These are phyloP conservation scores for Lypha dubia DNA, from an alignment of 2,888 invertebrate genomes.

Conservation along the genomic window DNA sequence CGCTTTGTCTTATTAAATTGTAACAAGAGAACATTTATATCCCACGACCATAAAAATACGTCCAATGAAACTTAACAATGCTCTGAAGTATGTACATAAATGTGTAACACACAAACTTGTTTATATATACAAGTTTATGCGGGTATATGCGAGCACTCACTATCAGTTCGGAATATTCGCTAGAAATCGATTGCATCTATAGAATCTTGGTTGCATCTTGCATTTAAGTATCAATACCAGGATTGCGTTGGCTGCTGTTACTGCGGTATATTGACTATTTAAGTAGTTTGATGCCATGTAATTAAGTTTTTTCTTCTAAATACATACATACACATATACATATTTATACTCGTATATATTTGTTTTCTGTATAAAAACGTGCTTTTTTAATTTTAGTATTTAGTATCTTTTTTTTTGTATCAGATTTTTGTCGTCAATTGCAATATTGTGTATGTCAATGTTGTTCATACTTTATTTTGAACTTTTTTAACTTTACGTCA, in stretches of 20 bases:
- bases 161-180: background rate
- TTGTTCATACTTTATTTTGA: too few relatives aligned
- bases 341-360: too few relatives aligned
- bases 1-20: slow-evolving; percentile 52
- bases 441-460: too few relatives aligned
- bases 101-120: background rate
- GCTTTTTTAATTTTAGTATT: too few relatives aligned
- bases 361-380: background rate
- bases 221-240: slow-evolving; percentile 1
- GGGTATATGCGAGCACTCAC: background rate
- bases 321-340: too few relatives aligned
- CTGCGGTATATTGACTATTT: background rate
- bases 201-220: slow-evolving; percentile 9
- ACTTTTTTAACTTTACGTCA: too few relatives aligned
- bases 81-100: background rate
- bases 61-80: slow-evolving; percentile 38
- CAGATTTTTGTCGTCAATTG: too few relatives aligned
- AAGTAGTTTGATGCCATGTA: slow-evolving; percentile 13
- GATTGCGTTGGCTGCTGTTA: slow-evolving; percentile 11
- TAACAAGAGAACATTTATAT: slow-evolving; percentile 61
- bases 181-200: slow-evolving; percentile 33
- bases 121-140: too few relatives aligned
- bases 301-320: slow-evolving; percentile 43
- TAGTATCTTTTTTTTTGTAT: too few relatives aligned
- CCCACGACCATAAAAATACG: slow-evolving; percentile 58